Conservation (phyloP, 2,888 invertebrate genomes). For the Junonia oenone region DNA sequence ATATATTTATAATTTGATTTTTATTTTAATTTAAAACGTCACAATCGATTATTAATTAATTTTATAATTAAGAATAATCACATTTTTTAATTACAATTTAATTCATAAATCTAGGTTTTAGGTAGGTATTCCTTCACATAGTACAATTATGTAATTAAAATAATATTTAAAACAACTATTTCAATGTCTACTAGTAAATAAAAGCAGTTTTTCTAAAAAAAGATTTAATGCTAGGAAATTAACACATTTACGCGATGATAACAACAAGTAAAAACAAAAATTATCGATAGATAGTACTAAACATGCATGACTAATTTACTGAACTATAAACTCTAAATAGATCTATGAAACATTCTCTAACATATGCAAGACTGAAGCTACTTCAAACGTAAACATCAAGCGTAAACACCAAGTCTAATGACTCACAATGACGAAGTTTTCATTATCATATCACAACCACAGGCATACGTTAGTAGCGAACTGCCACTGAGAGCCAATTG, state of each 20-base stretch:
- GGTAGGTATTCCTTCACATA: too few species aligned
- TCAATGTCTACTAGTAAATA: background rate
- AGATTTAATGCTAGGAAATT: background rate
- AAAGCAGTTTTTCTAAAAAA: background rate
- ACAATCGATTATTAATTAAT: too few species aligned
- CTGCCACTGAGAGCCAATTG: conserved; percentile 55
- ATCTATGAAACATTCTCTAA: conserved; percentile 46
- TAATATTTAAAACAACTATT: background rate
- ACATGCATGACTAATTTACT: conserved; percentile 55
- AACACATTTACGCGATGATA: background rate
- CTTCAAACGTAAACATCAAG: conserved; percentile 67
- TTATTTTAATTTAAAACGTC: too few species aligned
- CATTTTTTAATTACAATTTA: too few species aligned
- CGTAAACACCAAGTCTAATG: conserved; percentile 68
- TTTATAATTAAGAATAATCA: too few species aligned
- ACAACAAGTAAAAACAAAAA: background rate
- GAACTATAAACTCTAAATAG: conserved; percentile 45
- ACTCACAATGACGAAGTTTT: conserved; percentile 75
- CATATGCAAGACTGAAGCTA: conserved; percentile 43
- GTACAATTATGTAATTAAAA: too few species aligned
- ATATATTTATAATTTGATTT: too few species aligned
- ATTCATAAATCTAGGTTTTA: too few species aligned
- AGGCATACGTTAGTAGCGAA: conserved; percentile 64
- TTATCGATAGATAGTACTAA: conserved; percentile 18
- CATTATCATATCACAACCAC: conserved; percentile 73